Evolutionary conservation across 2,888 invertebrate genomes (phyloP), one percentile per base, ranked within the genome.

Genomic region (Synanthedon andrenaeformis): DNA sequence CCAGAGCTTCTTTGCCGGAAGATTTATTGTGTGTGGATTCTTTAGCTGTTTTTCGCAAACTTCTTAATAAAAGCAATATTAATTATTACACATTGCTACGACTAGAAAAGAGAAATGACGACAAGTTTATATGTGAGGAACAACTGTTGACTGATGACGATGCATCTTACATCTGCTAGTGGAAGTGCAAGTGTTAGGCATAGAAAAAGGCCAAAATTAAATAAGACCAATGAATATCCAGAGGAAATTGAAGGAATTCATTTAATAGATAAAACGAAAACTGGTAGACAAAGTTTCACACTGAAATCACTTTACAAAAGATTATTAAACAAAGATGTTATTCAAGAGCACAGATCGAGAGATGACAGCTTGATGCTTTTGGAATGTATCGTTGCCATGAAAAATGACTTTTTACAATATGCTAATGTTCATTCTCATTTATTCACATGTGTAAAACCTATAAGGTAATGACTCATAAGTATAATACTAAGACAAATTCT

Each of bases 11-110:
- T 3, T 66, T 94, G 35, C 88, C 90, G 0, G 65, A 73, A 5
- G 82, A 89, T 55, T 64, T 92, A 42, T 66, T 90, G 4, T 94
- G 94, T 72, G 82, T 91, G 0, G 95, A 95, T 69, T 91, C 94
- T 0, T 66, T 93, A 14, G 65, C 70, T 6, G 90, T 90, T 2
- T 93, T 94, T 66, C 71, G 59, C 73, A 74, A 59, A 65, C 10
- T 63, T 91, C 28, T 74, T 82, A 1, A 69, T 74, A 2, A 76
- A 79, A 53, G 58, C 90, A n/a, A 66, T 86, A 41, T 92, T 91
- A 70, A 78, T 90, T 5, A 49, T 19, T 14, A 49, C 49, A 49
- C 49, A 14, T 49, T 49, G 8, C 11, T 10, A 49, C n/a, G 17
- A 49, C 28, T 28, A 28, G 49, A 49, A 49, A 12, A 13, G 12